Conservation (phyloP, 2,797 vertebrate genomes). For the Microctenopoma lineatum region DNA sequence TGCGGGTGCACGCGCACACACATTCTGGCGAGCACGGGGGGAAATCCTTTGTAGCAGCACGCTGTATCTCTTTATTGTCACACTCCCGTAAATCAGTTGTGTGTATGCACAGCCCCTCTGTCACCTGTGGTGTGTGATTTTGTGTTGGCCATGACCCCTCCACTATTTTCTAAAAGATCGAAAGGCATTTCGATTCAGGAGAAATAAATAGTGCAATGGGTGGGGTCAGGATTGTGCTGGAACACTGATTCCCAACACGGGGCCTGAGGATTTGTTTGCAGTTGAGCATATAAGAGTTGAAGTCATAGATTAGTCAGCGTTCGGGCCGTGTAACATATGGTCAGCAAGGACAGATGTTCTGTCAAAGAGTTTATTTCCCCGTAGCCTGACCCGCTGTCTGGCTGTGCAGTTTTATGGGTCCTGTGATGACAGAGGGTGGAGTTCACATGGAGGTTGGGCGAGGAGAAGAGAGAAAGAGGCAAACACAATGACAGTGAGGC, state of each 20-base stretch:
- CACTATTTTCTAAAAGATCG: constrained; percentile 20
- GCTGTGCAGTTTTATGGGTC: constrained; percentile 47
- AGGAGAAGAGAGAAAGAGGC: constrained; percentile 1
- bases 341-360: constrained; percentile 60
- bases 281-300: constrained; percentile 13
- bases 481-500: not conserved
- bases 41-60: constrained; percentile 42
- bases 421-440: constrained; percentile 44
- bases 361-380: constrained; percentile 64
- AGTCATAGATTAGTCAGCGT: constrained; percentile 36
- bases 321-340: constrained; percentile 24
- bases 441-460: constrained; percentile 21
- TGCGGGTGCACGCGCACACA: constrained; percentile 1
- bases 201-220: not conserved
- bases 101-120: constrained; percentile 10
- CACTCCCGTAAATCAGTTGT: constrained; percentile 40
- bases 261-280: constrained; percentile 20
- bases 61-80: constrained; percentile 22
- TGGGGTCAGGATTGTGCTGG: too few species aligned
- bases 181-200: constrained; percentile 2
- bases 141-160: constrained; percentile 1
- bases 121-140: not conserved
- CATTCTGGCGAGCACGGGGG: constrained; percentile 28
- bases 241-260: not conserved
- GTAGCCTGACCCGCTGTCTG: constrained; percentile 7